Base-by-base conservation (phyloP, 37 sponge, comb jelly and placozoan species). In the Cladorhizidae sp. region DNA sequence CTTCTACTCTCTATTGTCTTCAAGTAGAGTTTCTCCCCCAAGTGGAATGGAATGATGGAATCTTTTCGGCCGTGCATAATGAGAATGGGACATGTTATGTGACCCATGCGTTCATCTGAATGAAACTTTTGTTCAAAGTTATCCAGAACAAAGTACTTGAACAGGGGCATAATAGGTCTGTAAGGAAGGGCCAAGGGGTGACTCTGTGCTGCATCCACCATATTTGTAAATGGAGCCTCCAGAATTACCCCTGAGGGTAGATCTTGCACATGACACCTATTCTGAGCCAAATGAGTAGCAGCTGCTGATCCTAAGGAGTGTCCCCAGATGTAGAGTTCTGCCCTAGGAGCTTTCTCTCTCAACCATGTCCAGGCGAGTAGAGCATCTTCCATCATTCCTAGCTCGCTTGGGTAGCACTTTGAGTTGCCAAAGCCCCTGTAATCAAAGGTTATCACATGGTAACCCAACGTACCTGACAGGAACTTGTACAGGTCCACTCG, bases 361-460 rank as follows among this genome's bases (percentile, higher is more conserved):
- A 88, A 45, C 95, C 95, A 95, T 0, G 88, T 70, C 89, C 87
- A 89, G 37, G 89, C 81, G 40, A 87, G 64, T 26, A 76, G 52
- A 22, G 81, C 73, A 52, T 97, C 97, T 62, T 91, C 89, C 68
- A 80, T 86, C 75, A 93, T 75, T 59, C 89, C 86, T 22, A 41
- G 75, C 72, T 97, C 97, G 68, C 76, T 88, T 29, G 92, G 81
- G 54, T 42, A 67, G 58, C 97, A 92, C 40, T 76, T 28, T 0
- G 92, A 91, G 61, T 93, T 93, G 18, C 83, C 97, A 82, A 84
- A 97, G 18, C 97, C 97, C 37, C 91, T 74, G 74, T 97, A 97
- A 72, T 97, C 97, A 64, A 92, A 97, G 20, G 97, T 59, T 3
- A 97, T 76, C 49, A 91, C 87, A 50, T 93, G 92, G 57, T 82